Evolutionary conservation across 1,140 invertebrate genomes (phyloP).

Genomic region (Heliconius melpomene): DNA sequence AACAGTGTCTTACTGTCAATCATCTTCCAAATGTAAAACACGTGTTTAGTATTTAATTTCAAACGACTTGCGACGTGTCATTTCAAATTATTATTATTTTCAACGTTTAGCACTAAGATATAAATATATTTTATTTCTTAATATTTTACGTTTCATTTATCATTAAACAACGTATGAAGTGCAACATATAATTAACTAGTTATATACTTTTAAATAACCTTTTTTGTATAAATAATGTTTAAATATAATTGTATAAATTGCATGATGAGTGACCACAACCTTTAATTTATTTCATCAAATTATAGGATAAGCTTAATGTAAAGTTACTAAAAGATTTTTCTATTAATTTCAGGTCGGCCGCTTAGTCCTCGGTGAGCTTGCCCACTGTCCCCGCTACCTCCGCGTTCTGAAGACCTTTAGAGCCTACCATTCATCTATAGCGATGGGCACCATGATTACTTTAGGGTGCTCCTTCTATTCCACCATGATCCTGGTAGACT

Average conservation of each 20-base stretch:
- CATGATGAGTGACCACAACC: too few species aligned
- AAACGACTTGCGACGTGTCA: not conserved
- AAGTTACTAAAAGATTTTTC: not conserved
- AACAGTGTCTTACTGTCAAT: not conserved
- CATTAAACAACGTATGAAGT: too few species aligned
- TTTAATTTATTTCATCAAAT: not conserved
- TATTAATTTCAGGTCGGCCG: constrained; percentile 82
- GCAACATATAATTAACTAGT: too few species aligned
- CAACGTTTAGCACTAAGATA: not conserved
- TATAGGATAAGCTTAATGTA: not conserved
- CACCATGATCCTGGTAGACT: constrained; percentile 74
- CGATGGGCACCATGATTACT: constrained; percentile 87
- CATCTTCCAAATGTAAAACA: constrained; percentile 6
- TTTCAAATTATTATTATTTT: not conserved
- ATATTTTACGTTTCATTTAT: not conserved
- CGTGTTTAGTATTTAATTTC: constrained; percentile 15
- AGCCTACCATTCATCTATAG: constrained; percentile 85
- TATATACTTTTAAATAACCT: too few species aligned
- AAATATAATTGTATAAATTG: too few species aligned
- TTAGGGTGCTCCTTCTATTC: constrained; percentile 84
- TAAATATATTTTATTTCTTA: constrained; percentile 1
- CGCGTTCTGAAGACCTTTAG: constrained; percentile 86
- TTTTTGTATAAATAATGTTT: too few species aligned
- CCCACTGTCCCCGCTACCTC: constrained; percentile 87
- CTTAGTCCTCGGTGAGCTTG: constrained; percentile 84